Percentiles rank a stretch among this genome's conserved stretches.
Evolutionary conservation across 2,888 invertebrate species (phyloP).

Genomic region (Chaitophorus viminalis): DNA sequence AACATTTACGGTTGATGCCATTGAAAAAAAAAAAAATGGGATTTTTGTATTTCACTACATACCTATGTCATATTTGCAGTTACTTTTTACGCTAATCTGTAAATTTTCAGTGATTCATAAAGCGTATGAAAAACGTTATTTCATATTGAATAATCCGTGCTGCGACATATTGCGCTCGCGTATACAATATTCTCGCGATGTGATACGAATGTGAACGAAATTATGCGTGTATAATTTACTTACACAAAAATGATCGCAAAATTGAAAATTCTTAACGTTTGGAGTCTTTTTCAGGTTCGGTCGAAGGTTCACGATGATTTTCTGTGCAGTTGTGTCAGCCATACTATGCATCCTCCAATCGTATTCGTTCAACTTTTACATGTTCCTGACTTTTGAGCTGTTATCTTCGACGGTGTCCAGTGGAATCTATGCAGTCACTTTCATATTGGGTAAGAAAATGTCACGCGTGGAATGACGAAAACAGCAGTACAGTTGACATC

Average conservation of each 20-base stretch:
- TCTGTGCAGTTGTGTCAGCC: constrained; percentile 72
- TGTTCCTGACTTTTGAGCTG: constrained; percentile 71
- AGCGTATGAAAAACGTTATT: background rate
- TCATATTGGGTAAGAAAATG: constrained; percentile 69
- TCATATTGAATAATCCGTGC: background rate
- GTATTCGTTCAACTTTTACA: constrained; percentile 70
- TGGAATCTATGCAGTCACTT: constrained; percentile 73
- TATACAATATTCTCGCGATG: too few species aligned
- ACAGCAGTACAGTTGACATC: too few species aligned
- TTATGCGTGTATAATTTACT: too few species aligned
- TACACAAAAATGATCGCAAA: too few species aligned
- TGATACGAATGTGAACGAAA: too few species aligned
- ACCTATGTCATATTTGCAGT: too few species aligned
- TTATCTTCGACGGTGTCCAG: constrained; percentile 74
- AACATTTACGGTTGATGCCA: too few species aligned
- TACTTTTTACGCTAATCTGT: too few species aligned
- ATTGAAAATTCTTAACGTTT: background rate
- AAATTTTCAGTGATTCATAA: too few species aligned
- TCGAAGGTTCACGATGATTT: constrained; percentile 72
- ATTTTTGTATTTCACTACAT: too few species aligned
- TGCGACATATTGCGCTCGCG: too few species aligned
- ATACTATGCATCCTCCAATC: constrained; percentile 72
- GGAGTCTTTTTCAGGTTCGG: constrained; percentile 70
- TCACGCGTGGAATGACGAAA: background rate
- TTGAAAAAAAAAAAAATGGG: too few species aligned